Evolutionary conservation across 2,113 vertebrate genomes (phyloP).

Genomic region (Silurus meridionalis): DNA sequence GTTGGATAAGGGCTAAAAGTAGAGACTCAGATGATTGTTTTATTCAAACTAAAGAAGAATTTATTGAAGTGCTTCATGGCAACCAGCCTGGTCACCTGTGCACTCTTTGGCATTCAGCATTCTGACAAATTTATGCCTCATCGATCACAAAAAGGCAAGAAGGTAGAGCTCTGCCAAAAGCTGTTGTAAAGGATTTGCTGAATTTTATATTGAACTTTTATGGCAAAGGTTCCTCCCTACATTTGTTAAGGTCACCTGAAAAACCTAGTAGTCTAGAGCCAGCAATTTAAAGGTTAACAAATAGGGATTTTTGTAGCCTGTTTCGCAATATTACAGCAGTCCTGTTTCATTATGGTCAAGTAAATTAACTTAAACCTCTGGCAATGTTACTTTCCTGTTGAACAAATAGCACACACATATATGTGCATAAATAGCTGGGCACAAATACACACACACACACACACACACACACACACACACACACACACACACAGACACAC

Average conservation of each 20-base stretch:
- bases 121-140: constrained; percentile 32
- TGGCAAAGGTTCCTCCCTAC: background rate
- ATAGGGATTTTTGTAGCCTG: background rate
- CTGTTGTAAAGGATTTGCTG: constrained; percentile 15
- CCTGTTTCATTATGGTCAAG: constrained; percentile 25
- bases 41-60: constrained; percentile 30
- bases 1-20: constrained; percentile 25
- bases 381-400: background rate
- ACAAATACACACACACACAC: constrained; percentile 22
- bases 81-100: constrained; percentile 49
- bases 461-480: constrained; percentile 32
- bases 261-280: background rate
- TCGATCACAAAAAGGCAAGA: constrained; percentile 28
- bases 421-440: constrained; percentile 6
- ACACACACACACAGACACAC: constrained; percentile 36
- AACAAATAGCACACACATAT: background rate
- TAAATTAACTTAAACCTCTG: background rate
- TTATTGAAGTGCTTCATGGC: constrained; percentile 44
- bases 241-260: constrained; percentile 8
- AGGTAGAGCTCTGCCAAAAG: constrained; percentile 20
- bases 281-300: constrained; percentile 14
- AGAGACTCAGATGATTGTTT: constrained; percentile 10
- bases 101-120: constrained; percentile 40
- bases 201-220: constrained; percentile 28
- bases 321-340: constrained; percentile 9